phyloP scores from a whole-genome alignment of 2,797 vertebrate genomes.

The Anableps anableps region DNA sequence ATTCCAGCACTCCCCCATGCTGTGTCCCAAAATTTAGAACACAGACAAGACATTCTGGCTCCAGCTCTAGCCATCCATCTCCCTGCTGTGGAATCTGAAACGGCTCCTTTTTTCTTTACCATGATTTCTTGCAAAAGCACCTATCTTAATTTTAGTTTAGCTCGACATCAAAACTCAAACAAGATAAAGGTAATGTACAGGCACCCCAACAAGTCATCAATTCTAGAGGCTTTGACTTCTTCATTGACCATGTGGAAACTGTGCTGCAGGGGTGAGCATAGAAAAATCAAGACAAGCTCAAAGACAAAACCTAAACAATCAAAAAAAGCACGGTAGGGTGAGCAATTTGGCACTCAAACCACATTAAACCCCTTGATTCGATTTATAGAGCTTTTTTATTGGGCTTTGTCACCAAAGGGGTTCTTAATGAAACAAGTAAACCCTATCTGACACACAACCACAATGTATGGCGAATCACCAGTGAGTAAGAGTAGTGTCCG shows the following conservation, averaged over 20 bases:
- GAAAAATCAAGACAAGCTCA: slow-evolving; percentile 59
- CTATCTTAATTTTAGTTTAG: slow-evolving; percentile 1
- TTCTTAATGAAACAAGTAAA: slow-evolving; percentile 53
- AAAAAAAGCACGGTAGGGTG: slow-evolving; percentile 44
- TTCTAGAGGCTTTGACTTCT: slow-evolving; percentile 56
- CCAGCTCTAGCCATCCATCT: slow-evolving; percentile 26
- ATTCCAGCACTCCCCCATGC: slow-evolving; percentile 52
- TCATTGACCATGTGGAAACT: slow-evolving; percentile 37
- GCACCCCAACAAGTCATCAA: slow-evolving; percentile 44
- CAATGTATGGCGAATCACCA: slow-evolving; percentile 23
- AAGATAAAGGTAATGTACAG: not conserved
- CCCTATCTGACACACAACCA: slow-evolving; percentile 7
- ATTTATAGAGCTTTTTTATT: slow-evolving; percentile 66
- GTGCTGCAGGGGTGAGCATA: slow-evolving; percentile 7
- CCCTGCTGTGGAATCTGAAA: slow-evolving; percentile 17
- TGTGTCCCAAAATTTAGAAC: slow-evolving; percentile 44
- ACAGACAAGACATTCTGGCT: slow-evolving; percentile 39
- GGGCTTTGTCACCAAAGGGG: slow-evolving; percentile 49
- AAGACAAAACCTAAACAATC: slow-evolving; percentile 47
- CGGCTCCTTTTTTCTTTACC: not conserved
- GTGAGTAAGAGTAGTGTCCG: slow-evolving; percentile 33
- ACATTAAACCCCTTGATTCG: slow-evolving; percentile 42
- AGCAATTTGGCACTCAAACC: slow-evolving; percentile 39
- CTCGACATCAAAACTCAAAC: not conserved
- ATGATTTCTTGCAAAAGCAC: not conserved